A percentile compares a stretch with the other conserved stretches of the same genome.
These are phyloP conservation scores for Naso thynnoides DNA, from an alignment of 2,797 vertebrate species.

Conservation along the genomic window DNA sequence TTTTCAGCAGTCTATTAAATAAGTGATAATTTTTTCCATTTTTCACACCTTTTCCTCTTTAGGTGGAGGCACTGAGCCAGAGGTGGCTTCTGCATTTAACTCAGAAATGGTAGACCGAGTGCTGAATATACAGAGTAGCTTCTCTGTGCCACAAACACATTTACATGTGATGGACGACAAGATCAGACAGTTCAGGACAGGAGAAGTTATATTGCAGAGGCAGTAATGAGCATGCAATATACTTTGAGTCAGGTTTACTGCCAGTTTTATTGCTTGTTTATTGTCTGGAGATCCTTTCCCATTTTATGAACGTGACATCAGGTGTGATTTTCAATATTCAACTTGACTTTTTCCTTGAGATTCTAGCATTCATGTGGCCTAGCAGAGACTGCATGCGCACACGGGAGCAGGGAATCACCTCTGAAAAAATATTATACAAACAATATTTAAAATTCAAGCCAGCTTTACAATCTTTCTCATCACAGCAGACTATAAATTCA, in stretches of 20 bases:
- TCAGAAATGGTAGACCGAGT: conserved; percentile 29
- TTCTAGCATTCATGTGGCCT: conserved; percentile 14
- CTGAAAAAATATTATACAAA: background rate
- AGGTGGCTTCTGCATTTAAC: background rate
- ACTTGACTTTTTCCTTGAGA: conserved; percentile 47
- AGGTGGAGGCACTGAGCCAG: conserved; percentile 41
- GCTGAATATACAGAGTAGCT: conserved; percentile 26
- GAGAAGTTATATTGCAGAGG: conserved; percentile 52
- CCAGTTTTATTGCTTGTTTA: conserved; percentile 62
- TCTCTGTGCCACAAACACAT: conserved; percentile 36
- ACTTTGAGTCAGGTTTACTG: conserved; percentile 49
- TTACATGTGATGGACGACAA: conserved; percentile 53
- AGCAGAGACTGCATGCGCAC: conserved; percentile 27
- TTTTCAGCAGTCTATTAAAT: conserved; percentile 36
- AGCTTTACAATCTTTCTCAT: conserved; percentile 7
- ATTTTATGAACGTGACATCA: conserved; percentile 65
- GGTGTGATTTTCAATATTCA: conserved; percentile 58
- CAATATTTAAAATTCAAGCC: conserved; percentile 26
- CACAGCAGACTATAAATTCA: conserved; percentile 26
- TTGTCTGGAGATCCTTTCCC: conserved; percentile 49
- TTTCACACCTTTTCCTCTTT: conserved; percentile 52
- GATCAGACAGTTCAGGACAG: conserved; percentile 51
- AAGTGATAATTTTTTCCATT: conserved; percentile 29
- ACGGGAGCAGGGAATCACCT: conserved; percentile 16
- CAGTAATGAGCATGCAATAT: conserved; percentile 57